Conservation (phyloP, 2,797 vertebrate species). For the Vireo griseus region DNA sequence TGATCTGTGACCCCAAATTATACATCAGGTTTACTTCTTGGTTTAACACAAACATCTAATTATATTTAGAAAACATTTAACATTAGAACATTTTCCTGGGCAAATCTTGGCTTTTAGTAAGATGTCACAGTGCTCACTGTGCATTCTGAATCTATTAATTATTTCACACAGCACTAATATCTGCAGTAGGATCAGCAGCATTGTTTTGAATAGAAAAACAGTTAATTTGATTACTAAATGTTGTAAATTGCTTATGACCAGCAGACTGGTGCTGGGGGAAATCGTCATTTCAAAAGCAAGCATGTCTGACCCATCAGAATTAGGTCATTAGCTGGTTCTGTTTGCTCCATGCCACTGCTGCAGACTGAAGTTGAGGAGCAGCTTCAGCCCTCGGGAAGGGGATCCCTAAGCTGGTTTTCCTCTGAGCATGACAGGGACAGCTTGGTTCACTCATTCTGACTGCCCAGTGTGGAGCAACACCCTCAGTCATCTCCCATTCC, state of each 20-base stretch:
- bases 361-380: neutral
- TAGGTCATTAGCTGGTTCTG: neutral
- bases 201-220: neutral
- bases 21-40: neutral
- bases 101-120: neutral
- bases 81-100: neutral
- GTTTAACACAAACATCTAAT: neutral
- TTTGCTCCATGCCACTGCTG: neutral
- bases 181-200: neutral
- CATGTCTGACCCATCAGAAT: neutral
- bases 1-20: neutral
- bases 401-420: neutral
- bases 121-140: neutral
- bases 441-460: neutral
- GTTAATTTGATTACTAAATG: neutral
- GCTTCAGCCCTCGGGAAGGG: rapidly evolving
- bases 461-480: neutral
- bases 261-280: neutral
- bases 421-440: neutral
- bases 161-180: neutral
- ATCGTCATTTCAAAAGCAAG: neutral
- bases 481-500: neutral
- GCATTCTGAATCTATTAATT: neutral
- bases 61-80: neutral
- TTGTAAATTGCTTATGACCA: neutral